These are phyloP conservation scores for Serranus cabrilla DNA, from an alignment of 2,797 vertebrate species.

Conservation along the genomic window DNA sequence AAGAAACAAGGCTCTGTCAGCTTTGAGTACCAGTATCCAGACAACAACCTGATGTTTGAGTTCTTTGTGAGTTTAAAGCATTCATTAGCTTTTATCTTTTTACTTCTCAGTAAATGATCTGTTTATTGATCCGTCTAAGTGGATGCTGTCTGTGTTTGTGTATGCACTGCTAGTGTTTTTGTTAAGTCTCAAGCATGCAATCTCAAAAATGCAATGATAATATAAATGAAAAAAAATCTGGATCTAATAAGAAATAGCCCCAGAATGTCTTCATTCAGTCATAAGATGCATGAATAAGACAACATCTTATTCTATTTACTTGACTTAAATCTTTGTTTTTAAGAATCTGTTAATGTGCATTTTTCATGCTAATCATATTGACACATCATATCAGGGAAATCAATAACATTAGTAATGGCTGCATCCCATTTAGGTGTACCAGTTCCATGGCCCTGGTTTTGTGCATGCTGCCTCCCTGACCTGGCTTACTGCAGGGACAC, in stretches of 20 bases:
- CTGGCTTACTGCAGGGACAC: neutral
- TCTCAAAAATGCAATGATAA: neutral
- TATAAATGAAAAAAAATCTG: neutral
- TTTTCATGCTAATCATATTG: neutral
- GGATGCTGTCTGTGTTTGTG: neutral
- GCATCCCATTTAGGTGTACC: neutral
- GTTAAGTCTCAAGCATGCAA: slow-evolving; percentile 3
- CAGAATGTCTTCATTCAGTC: neutral
- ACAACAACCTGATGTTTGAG: slow-evolving; percentile 98
- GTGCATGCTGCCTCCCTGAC: neutral
- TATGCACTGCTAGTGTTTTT: neutral
- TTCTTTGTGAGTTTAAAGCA: slow-evolving; percentile 93
- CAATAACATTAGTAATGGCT: neutral
- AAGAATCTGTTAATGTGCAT: neutral
- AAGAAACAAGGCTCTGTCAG: slow-evolving; percentile 95
- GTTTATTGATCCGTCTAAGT: neutral
- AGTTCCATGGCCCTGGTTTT: neutral
- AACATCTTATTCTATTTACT: neutral
- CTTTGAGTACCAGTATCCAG: slow-evolving; percentile 98
- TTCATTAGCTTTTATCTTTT: neutral
- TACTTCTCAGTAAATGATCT: neutral
- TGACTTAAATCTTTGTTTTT: neutral
- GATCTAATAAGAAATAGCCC: neutral
- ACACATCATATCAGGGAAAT: neutral
- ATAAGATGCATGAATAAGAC: neutral